These are phyloP conservation scores for Saccostrea cuccullata DNA, from an alignment of 1,140 invertebrate species.

Conservation along the genomic window DNA sequence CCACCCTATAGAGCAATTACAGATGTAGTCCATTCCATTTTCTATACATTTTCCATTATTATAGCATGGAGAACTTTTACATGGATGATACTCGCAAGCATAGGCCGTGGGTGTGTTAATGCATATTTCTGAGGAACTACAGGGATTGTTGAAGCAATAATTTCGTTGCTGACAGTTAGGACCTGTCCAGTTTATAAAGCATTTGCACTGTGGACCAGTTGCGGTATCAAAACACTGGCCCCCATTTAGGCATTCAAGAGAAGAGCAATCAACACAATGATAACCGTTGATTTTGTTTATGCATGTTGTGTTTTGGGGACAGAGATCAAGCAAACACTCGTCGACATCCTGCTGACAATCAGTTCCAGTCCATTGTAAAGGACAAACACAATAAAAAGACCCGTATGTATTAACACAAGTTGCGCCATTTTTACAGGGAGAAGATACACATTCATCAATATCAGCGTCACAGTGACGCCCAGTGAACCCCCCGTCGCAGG, in stretches of 20 bases:
- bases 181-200: background rate
- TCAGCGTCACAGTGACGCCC: conserved; percentile 4
- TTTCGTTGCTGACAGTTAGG: conserved; percentile 19
- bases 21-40: background rate
- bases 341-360: conserved; percentile 45
- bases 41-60: conserved; percentile 43
- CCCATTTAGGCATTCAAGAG: background rate
- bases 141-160: conserved; percentile 27
- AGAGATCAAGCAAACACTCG: conserved; percentile 4
- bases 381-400: conserved; percentile 45
- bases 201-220: background rate
- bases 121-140: background rate
- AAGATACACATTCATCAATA: conserved; percentile 9
- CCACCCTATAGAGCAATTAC: conserved; percentile 36
- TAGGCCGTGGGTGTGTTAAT: background rate
- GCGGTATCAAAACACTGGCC: conserved; percentile 24
- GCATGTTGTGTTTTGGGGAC: background rate
- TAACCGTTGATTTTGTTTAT: background rate
- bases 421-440: conserved; percentile 49
- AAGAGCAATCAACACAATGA: background rate
- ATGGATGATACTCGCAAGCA: conserved; percentile 44
- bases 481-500: conserved; percentile 15
- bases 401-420: conserved; percentile 47
- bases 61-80: conserved; percentile 36
- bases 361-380: conserved; percentile 46